These are phyloP conservation scores for Dicerorhinus sumatrensis DNA, from an alignment of 2,113 vertebrate species.

Conservation along the genomic window DNA sequence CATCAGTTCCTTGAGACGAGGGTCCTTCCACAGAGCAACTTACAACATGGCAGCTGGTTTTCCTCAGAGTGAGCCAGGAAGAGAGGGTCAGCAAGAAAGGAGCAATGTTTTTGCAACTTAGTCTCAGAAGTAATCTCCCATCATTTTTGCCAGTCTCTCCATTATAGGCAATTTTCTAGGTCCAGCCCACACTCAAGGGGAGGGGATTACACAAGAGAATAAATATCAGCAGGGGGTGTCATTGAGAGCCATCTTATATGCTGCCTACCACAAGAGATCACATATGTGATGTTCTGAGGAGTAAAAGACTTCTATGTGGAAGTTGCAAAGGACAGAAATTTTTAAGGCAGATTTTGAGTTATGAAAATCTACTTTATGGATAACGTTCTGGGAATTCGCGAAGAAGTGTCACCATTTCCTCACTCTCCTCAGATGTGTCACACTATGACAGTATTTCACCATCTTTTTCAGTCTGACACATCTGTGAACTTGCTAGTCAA, in stretches of 20 bases:
- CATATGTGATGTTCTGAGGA: not conserved
- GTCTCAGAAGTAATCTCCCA: not conserved
- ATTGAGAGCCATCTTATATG: not conserved
- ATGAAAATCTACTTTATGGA: not conserved
- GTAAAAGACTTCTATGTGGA: not conserved
- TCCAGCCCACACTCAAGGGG: not conserved
- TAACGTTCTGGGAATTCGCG: conserved; percentile 2
- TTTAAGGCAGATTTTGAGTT: not conserved
- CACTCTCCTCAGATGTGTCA: not conserved
- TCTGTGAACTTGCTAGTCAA: conserved; percentile 25
- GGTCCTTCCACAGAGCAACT: not conserved
- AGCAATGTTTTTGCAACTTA: not conserved
- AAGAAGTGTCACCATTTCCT: not conserved
- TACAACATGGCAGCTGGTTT: not conserved
- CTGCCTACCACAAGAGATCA: not conserved
- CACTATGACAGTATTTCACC: not conserved
- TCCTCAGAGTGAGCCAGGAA: not conserved
- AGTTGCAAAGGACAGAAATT: not conserved
- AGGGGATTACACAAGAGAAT: not conserved
- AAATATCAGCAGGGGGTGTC: not conserved
- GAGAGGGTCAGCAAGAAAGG: not conserved
- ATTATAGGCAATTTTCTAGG: not conserved
- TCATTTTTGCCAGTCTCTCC: not conserved
- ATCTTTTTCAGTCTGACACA: conserved; percentile 40
- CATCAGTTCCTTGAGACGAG: not conserved